phyloP scores from a whole-genome alignment of 1,140 invertebrate species.

The Rhopalosiphum padi region DNA sequence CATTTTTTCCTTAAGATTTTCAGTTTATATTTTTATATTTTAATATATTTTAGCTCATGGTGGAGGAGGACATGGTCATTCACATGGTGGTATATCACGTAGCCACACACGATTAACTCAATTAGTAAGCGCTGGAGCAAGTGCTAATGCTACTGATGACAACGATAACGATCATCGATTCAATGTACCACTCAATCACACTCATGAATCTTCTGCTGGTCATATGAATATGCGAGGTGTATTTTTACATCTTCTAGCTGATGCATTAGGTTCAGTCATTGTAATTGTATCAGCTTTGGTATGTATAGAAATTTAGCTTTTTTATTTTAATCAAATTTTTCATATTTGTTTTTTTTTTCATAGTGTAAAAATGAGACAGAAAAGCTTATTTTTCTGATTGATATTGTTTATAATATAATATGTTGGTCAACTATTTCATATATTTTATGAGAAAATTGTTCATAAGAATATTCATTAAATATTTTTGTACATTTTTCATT shows the following conservation, averaged over 20 bases:
- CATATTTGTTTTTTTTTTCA: not conserved
- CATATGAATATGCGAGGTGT: constrained; percentile 98
- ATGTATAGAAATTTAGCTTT: constrained; percentile 43
- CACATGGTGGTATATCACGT: constrained; percentile 64
- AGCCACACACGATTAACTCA: constrained; percentile 71
- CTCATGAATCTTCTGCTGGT: constrained; percentile 69
- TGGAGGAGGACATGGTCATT: constrained; percentile 72
- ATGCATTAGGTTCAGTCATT: constrained; percentile 95
- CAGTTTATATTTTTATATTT: not conserved
- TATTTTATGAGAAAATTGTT: not conserved
- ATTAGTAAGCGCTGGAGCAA: constrained; percentile 66
- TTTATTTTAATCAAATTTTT: not conserved
- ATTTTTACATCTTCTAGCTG: constrained; percentile 95
- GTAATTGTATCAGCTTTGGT: constrained; percentile 91
- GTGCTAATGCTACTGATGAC: constrained; percentile 71
- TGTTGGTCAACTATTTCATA: not conserved
- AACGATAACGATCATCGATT: constrained; percentile 83
- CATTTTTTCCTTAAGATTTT: not conserved
- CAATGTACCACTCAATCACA: constrained; percentile 64
- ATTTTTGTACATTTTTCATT: not conserved
- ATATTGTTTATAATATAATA: not conserved
- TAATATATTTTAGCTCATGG: constrained; percentile 73
- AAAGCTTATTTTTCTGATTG: not conserved
- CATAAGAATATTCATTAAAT: not conserved
- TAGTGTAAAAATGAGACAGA: no score